phyloP scores from a whole-genome alignment of 2,888 invertebrate species.

The Caenorhabditis wallacei region DNA sequence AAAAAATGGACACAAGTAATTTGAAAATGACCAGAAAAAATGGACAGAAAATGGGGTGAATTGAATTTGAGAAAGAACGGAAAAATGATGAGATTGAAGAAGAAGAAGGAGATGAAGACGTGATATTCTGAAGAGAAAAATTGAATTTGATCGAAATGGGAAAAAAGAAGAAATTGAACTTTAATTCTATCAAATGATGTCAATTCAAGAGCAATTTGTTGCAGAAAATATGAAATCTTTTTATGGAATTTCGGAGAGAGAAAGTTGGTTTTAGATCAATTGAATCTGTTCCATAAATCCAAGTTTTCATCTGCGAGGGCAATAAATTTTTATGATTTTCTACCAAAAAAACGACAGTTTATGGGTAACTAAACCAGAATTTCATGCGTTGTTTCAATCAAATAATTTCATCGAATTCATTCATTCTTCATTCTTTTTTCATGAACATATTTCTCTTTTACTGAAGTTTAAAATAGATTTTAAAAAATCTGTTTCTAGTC shows the following conservation, averaged over 20 bases:
- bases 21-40: slow-evolving; percentile 25
- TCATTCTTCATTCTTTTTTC: background rate
- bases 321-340: slow-evolving; percentile 35
- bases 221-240: background rate
- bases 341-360: slow-evolving; percentile 14
- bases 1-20: slow-evolving; percentile 41
- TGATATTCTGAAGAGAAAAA: background rate
- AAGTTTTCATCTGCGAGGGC: background rate
- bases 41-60: slow-evolving; percentile 10
- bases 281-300: slow-evolving; percentile 4
- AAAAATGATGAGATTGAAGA: slow-evolving; percentile 17
- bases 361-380: slow-evolving; percentile 37
- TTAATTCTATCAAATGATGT: background rate
- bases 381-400: slow-evolving; percentile 1
- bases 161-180: slow-evolving; percentile 1
- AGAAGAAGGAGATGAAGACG: background rate
- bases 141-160: slow-evolving; percentile 5
- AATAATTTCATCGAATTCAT: background rate
- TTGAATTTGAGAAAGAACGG: slow-evolving; percentile 18
- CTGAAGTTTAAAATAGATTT: background rate
- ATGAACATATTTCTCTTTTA: background rate
- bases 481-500: background rate
- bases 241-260: background rate
- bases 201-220: background rate
- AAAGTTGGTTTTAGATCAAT: background rate